Evolutionary conservation across 1,140 invertebrate species (phyloP).

Genomic region (Drosophila pachea): DNA sequence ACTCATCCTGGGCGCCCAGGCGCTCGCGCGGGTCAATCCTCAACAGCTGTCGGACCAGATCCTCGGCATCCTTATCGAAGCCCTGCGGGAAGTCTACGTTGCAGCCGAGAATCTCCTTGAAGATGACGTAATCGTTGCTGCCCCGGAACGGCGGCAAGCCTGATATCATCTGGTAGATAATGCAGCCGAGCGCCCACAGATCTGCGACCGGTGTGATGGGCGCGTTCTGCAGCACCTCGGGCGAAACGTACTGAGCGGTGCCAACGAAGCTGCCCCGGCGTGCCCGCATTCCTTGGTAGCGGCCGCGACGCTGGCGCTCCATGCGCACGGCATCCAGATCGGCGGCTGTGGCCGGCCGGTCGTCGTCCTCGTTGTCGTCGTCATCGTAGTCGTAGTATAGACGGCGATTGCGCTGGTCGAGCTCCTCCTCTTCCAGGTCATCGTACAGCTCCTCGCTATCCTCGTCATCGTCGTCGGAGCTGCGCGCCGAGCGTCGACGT

Average conservation of each 20-base stretch:
- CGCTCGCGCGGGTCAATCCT: conserved; percentile 89
- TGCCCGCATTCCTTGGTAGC: background rate
- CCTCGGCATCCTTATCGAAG: conserved; percentile 89
- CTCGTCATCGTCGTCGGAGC: conserved; percentile 68
- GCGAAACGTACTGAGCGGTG: conserved; percentile 99
- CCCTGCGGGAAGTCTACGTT: conserved; percentile 96
- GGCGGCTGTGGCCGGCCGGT: background rate
- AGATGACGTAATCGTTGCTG: conserved; percentile 96
- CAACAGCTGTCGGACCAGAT: conserved; percentile 93
- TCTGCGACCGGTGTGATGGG: conserved; percentile 90
- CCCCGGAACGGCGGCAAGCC: conserved; percentile 95
- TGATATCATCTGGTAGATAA: conserved; percentile 97
- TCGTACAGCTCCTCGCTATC: conserved; percentile 54
- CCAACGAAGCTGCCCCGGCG: conserved; percentile 93
- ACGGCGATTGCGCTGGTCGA: conserved; percentile 18
- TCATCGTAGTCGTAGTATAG: conserved; percentile 35
- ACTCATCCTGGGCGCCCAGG: conserved; percentile 89
- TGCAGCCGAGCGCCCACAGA: conserved; percentile 98
- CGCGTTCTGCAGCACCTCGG: conserved; percentile 93
- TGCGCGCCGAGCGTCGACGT: conserved; percentile 35
- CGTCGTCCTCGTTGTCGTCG: conserved; percentile 7
- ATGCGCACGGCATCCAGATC: conserved; percentile 2
- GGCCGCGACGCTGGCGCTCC: conserved; percentile 23
- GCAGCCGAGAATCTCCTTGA: conserved; percentile 95
- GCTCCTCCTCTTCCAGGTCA: conserved; percentile 58